Conservation (phyloP, 1,140 invertebrate genomes). For the Ericerus pela region DNA sequence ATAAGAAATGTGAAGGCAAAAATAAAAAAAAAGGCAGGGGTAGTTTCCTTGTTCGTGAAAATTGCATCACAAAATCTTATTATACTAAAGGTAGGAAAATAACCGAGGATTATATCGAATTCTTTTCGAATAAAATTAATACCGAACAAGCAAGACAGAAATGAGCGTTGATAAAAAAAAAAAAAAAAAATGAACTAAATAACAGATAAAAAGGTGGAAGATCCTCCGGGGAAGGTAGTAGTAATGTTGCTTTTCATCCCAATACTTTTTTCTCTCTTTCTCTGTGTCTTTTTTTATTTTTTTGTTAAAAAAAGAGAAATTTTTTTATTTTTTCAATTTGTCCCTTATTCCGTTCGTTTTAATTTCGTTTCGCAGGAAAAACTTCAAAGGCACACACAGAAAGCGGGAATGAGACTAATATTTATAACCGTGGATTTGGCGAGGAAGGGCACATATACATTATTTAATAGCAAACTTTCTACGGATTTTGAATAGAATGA, state of each 20-base stretch:
- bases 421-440: conserved; percentile 8
- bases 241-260: conserved; percentile 4
- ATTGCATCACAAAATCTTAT: conserved; percentile 7
- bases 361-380: conserved; percentile 7
- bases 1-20: too few relatives aligned
- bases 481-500: conserved; percentile 3
- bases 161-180: background rate
- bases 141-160: background rate
- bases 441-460: conserved; percentile 8
- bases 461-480: conserved; percentile 9
- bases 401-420: conserved; percentile 12
- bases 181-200: background rate
- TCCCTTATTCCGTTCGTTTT: conserved; percentile 10
- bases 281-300: too few relatives aligned
- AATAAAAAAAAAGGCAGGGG: too few relatives aligned
- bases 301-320: too few relatives aligned
- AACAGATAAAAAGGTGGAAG: conserved; percentile 10
- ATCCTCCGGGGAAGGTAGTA: conserved; percentile 6
- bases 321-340: conserved; percentile 12
- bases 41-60: background rate
- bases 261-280: too few relatives aligned
- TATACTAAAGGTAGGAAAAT: background rate
- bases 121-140: conserved; percentile 11
- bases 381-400: conserved; percentile 5
- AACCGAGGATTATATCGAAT: conserved; percentile 6